Evolutionary conservation across 2,888 invertebrate species (phyloP), one percentile per base, ranked within the genome.

Genomic region (Pyrochroa serraticornis): DNA sequence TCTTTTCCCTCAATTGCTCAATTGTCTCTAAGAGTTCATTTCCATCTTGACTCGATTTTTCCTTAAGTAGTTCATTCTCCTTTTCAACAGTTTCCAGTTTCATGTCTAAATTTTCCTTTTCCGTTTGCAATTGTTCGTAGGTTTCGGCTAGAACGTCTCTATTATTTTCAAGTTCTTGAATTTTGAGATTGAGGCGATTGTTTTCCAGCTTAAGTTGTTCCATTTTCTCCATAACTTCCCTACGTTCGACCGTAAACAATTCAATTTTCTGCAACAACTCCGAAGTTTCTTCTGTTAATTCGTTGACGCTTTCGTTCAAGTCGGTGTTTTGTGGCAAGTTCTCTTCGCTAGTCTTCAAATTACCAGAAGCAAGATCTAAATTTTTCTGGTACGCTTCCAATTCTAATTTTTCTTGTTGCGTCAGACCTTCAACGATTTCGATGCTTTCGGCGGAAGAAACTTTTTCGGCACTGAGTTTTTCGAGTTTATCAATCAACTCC

Each of bases 381-480:
- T 76, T 78, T 71, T 87, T 85, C 64, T 87, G 86, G 67, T 86
- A 88, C 65, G 86, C 86, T 74, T 87, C 88, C 46, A 88, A 79
- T 75, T 89, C 88, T 39, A 88, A 72, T 70, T 87, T 87, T 75
- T 88, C 88, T 77, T 88, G 88, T 58, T 87, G 86, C 10, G 88
- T 88, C 58, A 89, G 79, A 8, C 86, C 82, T 71, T 89, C 89
- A 0, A 89, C 89, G 58, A 89, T 89, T 79, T 89, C 89, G 47
- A 90, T 90, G 43, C 89, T 89, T 77, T 89, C 89, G 2, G 88
- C 89, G 0, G 89, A 89, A 48, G 89, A 89, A 1, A 88, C 88
- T 71, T 89, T 89, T 74, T 86, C 86, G 10, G 85, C 83, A 71
- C 87, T 90, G 3, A 90, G 71, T 74, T 91, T 91, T 66, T 89